phyloP scores from a whole-genome alignment of 2,888 invertebrate genomes.

The Temnothorax ravouxi region DNA sequence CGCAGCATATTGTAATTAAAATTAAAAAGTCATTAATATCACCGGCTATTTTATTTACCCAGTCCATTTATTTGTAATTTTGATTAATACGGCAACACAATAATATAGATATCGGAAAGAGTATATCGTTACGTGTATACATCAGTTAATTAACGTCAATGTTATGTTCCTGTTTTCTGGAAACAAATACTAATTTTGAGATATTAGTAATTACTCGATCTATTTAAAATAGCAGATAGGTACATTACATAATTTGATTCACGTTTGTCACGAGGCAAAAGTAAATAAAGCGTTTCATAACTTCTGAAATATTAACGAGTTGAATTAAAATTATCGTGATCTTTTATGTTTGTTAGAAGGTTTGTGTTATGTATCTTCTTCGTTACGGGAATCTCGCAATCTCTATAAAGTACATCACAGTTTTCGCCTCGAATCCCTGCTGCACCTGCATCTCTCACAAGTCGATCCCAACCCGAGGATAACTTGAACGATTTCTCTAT shows the following conservation, averaged over 20 bases:
- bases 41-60: conserved; percentile 68
- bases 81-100: background rate
- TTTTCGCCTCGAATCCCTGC: conserved; percentile 83
- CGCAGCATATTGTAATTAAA: conserved; percentile 85
- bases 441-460: conserved; percentile 82
- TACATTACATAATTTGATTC: conserved; percentile 6
- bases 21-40: conserved; percentile 83
- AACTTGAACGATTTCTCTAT: conserved; percentile 78
- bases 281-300: background rate
- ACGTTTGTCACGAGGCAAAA: background rate
- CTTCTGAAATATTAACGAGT: conserved; percentile 7
- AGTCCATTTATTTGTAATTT: conserved; percentile 18
- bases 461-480: conserved; percentile 82
- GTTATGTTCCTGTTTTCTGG: background rate
- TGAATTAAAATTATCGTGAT: background rate
- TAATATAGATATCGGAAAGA: background rate
- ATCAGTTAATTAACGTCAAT: background rate
- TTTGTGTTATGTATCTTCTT: conserved; percentile 7
- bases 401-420: conserved; percentile 82
- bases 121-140: background rate
- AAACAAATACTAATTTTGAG: conserved; percentile 2
- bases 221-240: conserved; percentile 1
- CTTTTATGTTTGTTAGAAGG: background rate
- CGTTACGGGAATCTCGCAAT: conserved; percentile 71
- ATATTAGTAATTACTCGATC: background rate